A percentile compares a stretch with the other conserved stretches of the same genome.
Evolutionary conservation across 1,140 invertebrate species (phyloP).

Genomic region (Bombus huntii): DNA sequence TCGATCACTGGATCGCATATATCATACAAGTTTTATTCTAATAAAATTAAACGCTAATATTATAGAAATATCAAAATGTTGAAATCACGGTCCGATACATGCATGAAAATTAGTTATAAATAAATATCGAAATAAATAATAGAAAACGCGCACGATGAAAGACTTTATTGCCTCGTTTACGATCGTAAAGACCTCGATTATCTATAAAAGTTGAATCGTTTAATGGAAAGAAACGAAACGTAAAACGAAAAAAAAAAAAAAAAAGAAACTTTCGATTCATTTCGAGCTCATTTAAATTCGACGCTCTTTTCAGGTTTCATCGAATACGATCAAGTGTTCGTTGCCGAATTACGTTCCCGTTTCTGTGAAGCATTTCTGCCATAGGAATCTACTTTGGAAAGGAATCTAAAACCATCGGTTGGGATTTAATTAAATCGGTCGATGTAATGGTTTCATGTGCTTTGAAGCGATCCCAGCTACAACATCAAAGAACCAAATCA

Average conservation of each 20-base stretch:
- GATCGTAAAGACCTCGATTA: not conserved
- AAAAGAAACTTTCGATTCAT: not conserved
- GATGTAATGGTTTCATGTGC: not conserved
- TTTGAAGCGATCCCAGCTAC: not conserved
- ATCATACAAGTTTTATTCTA: not conserved
- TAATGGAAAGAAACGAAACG: not conserved
- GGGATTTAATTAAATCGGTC: conserved; percentile 10
- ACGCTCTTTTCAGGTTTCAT: not conserved
- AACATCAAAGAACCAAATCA: not conserved
- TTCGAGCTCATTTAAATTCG: not conserved
- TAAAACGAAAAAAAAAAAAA: not conserved
- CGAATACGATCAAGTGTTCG: not conserved
- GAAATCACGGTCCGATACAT: not conserved
- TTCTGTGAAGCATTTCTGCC: not conserved
- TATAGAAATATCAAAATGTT: not conserved
- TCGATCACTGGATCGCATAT: too few relatives aligned
- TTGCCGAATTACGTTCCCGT: not conserved
- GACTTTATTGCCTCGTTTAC: not conserved
- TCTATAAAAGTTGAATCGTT: too few relatives aligned
- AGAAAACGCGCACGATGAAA: not conserved
- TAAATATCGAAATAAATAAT: too few relatives aligned
- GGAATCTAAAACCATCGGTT: not conserved
- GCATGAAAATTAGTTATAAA: not conserved
- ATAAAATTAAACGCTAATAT: not conserved
- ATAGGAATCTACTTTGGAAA: not conserved